phyloP scores from a whole-genome alignment of 1,140 invertebrate genomes.

The Pantala flavescens region DNA sequence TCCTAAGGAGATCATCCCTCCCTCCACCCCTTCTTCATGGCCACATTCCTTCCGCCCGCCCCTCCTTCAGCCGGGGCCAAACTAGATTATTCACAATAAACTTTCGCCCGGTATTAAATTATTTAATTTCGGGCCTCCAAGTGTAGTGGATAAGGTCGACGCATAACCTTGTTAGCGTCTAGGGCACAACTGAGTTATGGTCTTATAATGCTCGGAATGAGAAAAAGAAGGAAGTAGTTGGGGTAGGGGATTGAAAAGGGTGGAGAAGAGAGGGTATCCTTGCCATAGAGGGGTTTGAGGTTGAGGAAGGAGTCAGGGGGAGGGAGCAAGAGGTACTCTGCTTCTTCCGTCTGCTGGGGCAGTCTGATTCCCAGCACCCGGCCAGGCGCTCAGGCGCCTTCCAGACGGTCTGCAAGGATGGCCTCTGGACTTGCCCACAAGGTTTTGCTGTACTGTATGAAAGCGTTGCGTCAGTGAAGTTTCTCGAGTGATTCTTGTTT shows the following conservation, averaged over 20 bases:
- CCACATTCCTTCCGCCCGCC: background rate
- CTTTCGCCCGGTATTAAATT: slow-evolving; percentile 37
- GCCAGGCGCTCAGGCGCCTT: too few relatives aligned
- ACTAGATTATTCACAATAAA: slow-evolving; percentile 39
- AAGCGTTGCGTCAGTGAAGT: too few relatives aligned
- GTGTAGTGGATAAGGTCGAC: slow-evolving; percentile 35
- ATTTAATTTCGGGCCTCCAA: slow-evolving; percentile 34
- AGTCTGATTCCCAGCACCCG: too few relatives aligned
- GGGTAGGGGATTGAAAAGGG: background rate
- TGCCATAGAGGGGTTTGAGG: too few relatives aligned
- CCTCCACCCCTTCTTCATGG: background rate
- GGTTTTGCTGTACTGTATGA: too few relatives aligned
- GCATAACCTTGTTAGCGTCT: slow-evolving; percentile 34
- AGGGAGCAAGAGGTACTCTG: too few relatives aligned
- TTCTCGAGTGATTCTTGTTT: too few relatives aligned
- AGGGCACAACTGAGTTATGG: slow-evolving; percentile 34
- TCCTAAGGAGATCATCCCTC: slow-evolving; percentile 15
- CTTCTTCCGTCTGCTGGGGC: too few relatives aligned
- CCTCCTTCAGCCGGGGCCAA: slow-evolving; percentile 20
- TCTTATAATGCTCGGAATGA: slow-evolving; percentile 34
- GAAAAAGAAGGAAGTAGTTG: slow-evolving; percentile 29
- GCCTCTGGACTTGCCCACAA: too few relatives aligned
- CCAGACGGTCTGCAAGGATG: too few relatives aligned
- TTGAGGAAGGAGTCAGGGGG: too few relatives aligned
- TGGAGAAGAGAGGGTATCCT: background rate